These are phyloP conservation scores for Myotis daubentonii DNA, from an alignment of 2,797 vertebrate genomes.

Conservation along the genomic window DNA sequence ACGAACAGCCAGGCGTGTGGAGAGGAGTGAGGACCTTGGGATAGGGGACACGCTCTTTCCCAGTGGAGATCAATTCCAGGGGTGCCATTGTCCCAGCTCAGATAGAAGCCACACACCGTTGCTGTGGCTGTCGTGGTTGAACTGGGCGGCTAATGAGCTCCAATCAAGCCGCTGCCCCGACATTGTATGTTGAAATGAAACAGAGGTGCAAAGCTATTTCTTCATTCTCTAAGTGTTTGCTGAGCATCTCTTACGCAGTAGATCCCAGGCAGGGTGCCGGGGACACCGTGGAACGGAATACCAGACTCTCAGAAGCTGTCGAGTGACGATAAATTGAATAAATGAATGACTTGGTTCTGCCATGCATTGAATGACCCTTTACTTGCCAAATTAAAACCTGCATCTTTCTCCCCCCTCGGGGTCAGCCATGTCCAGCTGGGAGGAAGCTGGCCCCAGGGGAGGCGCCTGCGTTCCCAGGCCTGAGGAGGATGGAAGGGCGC, in stretches of 20 bases:
- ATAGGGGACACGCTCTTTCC: background rate
- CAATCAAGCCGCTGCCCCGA: background rate
- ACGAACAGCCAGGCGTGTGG: background rate
- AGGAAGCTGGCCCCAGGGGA: background rate
- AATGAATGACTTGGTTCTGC: background rate
- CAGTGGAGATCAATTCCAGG: background rate
- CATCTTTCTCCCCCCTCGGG: background rate
- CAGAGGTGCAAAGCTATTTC: accelerated
- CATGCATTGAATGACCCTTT: background rate
- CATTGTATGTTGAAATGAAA: background rate
- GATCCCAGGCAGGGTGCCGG: background rate
- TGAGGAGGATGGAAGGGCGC: background rate
- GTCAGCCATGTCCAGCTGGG: background rate
- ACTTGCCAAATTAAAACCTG: background rate
- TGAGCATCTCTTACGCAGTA: accelerated
- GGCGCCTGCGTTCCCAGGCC: conserved; percentile 8
- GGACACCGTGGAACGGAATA: accelerated
- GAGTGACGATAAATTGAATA: background rate
- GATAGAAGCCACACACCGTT: background rate
- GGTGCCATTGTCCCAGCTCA: background rate
- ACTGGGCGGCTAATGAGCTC: background rate
- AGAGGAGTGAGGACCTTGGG: too few species aligned
- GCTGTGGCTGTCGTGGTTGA: background rate
- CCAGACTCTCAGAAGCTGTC: background rate
- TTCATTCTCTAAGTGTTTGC: background rate